Percentiles rank a stretch among this genome's conserved stretches.
Conservation (phyloP, 2,113 vertebrate species). For the Cryptotis parvus region DNA sequence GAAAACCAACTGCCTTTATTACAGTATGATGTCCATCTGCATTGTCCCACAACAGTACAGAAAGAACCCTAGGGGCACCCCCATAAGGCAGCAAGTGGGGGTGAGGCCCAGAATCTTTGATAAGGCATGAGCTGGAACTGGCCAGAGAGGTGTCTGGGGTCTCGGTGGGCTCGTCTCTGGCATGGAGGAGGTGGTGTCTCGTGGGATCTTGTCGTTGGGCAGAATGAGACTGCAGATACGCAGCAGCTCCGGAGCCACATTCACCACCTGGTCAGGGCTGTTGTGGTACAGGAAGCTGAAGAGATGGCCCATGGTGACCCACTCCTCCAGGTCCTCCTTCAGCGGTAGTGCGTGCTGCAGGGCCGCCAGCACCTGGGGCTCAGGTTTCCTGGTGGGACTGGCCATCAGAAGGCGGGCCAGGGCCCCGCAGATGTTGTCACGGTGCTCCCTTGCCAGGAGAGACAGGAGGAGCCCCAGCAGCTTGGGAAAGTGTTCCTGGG, state of each 20-base stretch:
- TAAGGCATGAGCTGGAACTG: slow-evolving; percentile 30
- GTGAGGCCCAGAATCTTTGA: slow-evolving; percentile 68
- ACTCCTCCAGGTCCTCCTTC: slow-evolving; percentile 93
- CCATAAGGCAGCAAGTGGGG: slow-evolving; percentile 23
- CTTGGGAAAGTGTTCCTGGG: slow-evolving; percentile 89
- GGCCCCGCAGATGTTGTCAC: slow-evolving; percentile 94
- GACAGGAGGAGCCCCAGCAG: slow-evolving; percentile 91
- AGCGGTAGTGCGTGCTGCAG: slow-evolving; percentile 90
- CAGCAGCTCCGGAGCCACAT: slow-evolving; percentile 79
- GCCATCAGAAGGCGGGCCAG: slow-evolving; percentile 92
- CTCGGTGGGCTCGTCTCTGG: background rate
- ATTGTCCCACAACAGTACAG: background rate
- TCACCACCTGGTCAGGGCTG: slow-evolving; percentile 80
- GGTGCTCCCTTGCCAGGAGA: slow-evolving; percentile 88
- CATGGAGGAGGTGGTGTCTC: slow-evolving; percentile 87
- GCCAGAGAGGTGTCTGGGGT: background rate
- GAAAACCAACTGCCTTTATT: slow-evolving; percentile 77
- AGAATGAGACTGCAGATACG: slow-evolving; percentile 75
- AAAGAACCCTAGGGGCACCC: background rate
- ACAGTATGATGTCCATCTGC: slow-evolving; percentile 39
- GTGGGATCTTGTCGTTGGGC: slow-evolving; percentile 66
- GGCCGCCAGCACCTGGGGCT: slow-evolving; percentile 92
- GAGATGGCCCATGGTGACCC: slow-evolving; percentile 91
- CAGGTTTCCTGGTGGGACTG: slow-evolving; percentile 86
- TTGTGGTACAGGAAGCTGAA: slow-evolving; percentile 90